Base-by-base conservation (phyloP, 2,888 invertebrate genomes). In the Erebia palarica region DNA sequence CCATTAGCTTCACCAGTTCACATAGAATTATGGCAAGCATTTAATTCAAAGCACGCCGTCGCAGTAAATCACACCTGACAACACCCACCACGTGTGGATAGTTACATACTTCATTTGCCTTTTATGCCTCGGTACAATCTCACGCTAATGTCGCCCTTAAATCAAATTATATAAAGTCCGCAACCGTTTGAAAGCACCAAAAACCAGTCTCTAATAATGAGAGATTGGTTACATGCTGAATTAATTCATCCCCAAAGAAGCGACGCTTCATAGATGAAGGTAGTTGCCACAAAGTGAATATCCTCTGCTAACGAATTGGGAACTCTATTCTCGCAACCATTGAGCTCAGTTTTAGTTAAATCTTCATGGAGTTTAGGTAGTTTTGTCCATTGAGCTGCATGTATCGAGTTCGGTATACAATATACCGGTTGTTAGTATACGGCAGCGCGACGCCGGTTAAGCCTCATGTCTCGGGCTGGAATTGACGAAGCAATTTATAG, bases 1-100 rank as follows among this genome's bases (percentile, higher is more conserved):
- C 71, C 74, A 70, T 70, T 72, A 75, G 70, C 76, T 75, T 75
- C 75, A 76, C 68, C 77, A 77, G 74, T 73, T 76, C 75, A 73
- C 76, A 69, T 78, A 75, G 76, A 78, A 79, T 79, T 78, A 78
- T 79, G 78, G 78, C 76, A 74, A 73, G 77, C 77, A 79, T 47
- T 47, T 47, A 47, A 47, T 53, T 53, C 53, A 53, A 77, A 77
- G 75, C 75, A 74, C 75, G 77, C 75, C 73, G 72, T 73, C 76
- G 78, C 76, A 75, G 76, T 82, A 79, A 81, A 80, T 81, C 77
- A 80, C 81, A 81, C 80, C 82, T 80, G 81, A 79, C 75, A 72
- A 76, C 76, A 63, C 66, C 73, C 73, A 67, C 73, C 72, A 73
- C 72, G 72, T 75, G 75, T 75, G 70, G 58, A 69, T 67, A 75